Percentiles rank a stretch among this genome's conserved stretches.
phyloP scores from a whole-genome alignment of 2,797 vertebrate species.

The Centropyge bicolor region DNA sequence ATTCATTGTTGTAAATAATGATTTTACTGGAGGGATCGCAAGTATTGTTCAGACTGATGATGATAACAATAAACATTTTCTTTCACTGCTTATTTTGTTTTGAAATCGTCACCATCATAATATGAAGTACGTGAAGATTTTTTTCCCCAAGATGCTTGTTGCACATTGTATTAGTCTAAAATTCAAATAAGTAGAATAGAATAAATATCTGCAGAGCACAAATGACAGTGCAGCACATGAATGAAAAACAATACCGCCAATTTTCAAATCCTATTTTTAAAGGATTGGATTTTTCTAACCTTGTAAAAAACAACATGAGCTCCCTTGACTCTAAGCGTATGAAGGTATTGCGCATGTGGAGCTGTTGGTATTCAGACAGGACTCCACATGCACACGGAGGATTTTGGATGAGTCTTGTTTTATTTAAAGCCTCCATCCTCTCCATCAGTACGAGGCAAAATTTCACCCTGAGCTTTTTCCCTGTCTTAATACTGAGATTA shows the following conservation, averaged over 20 bases:
- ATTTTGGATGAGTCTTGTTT: background rate
- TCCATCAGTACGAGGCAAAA: background rate
- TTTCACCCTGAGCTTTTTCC: too few relatives aligned
- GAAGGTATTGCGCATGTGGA: too few relatives aligned
- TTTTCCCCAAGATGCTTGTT: background rate
- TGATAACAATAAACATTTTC: slow-evolving; percentile 19
- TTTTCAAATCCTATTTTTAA: background rate
- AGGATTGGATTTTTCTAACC: background rate
- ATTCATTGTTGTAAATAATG: slow-evolving; percentile 40
- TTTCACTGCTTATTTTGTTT: slow-evolving; percentile 2
- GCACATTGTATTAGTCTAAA: background rate
- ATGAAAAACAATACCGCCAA: background rate
- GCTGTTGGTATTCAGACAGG: slow-evolving; percentile 11
- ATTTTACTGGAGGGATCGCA: background rate
- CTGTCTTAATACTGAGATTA: background rate
- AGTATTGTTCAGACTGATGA: slow-evolving; percentile 21
- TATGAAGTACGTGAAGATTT: background rate
- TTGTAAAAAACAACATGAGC: background rate
- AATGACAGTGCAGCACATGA: background rate
- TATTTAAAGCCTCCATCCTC: background rate
- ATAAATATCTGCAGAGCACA: background rate
- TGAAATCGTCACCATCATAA: background rate
- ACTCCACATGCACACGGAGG: background rate
- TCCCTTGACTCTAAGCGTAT: too few relatives aligned
- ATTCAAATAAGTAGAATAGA: background rate